Evolutionary conservation across 1,140 invertebrate genomes (phyloP).

Genomic region (Notospermus geniculatus): DNA sequence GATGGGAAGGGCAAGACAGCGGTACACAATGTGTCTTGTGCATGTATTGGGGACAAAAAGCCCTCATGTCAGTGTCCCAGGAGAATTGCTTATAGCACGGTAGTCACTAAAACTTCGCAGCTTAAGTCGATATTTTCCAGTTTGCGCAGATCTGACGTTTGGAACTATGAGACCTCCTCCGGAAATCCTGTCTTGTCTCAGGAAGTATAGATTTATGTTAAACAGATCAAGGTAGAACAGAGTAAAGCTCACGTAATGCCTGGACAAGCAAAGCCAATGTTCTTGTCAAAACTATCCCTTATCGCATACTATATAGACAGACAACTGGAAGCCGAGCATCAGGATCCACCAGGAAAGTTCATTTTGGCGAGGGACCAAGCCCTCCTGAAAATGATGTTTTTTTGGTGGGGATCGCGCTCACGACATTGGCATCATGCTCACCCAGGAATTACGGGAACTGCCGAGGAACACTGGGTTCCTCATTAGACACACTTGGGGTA

Average conservation of each 20-base stretch:
- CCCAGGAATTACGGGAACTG: no score
- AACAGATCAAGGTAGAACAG: background rate
- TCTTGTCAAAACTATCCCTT: background rate
- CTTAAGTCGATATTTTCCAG: background rate
- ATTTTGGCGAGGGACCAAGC: no score
- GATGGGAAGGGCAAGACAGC: background rate
- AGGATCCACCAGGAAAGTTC: no score
- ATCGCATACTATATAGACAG: no score
- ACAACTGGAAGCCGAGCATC: no score
- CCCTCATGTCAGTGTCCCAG: background rate
- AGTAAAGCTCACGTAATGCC: background rate
- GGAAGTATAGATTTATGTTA: background rate
- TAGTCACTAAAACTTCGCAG: background rate
- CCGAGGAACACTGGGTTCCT: no score
- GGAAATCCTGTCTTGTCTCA: background rate
- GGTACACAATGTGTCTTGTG: background rate
- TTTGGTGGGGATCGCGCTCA: no score
- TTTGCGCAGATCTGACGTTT: background rate
- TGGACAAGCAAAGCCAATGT: background rate
- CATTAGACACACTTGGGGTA: no score
- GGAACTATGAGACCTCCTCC: background rate
- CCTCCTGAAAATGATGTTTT: no score
- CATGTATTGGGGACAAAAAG: background rate
- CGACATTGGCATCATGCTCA: no score
- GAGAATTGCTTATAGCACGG: background rate